A percentile compares a stretch with the other conserved stretches of the same genome.
phyloP scores from a whole-genome alignment of 2,888 invertebrate genomes.

The Lomographa bimaculata region DNA sequence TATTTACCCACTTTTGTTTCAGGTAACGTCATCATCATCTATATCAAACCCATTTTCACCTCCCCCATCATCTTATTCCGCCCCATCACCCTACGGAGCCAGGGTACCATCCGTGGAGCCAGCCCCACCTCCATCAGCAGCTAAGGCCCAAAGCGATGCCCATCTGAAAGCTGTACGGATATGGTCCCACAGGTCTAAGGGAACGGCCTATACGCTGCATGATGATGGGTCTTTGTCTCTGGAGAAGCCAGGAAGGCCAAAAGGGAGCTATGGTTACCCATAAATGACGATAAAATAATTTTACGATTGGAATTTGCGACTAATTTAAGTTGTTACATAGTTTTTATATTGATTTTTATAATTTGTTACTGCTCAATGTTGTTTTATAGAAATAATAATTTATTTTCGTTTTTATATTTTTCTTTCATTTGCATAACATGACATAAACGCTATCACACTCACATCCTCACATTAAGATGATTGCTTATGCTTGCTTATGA shows the following conservation, averaged over 20 bases:
- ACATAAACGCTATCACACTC: too few relatives aligned
- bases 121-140: constrained; percentile 56
- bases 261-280: constrained; percentile 34
- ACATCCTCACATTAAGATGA: too few relatives aligned
- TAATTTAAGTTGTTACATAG: too few relatives aligned
- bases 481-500: too few relatives aligned
- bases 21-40: constrained; percentile 53
- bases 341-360: too few relatives aligned
- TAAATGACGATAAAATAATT: too few relatives aligned
- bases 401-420: constrained; percentile 15
- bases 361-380: constrained; percentile 1
- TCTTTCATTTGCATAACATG: constrained; percentile 2
- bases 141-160: constrained; percentile 66
- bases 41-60: constrained; percentile 1
- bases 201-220: constrained; percentile 70
- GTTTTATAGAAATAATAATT: constrained; percentile 11
- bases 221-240: constrained; percentile 67
- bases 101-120: constrained; percentile 49
- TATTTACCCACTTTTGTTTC: constrained; percentile 32
- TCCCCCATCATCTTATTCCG: constrained; percentile 25
- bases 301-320: too few relatives aligned
- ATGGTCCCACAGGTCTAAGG: constrained; percentile 71
- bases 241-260: constrained; percentile 48
- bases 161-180: constrained; percentile 71
- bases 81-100: constrained; percentile 34